Base-by-base conservation (phyloP, 1,140 invertebrate species). In the Papilio machaon region DNA sequence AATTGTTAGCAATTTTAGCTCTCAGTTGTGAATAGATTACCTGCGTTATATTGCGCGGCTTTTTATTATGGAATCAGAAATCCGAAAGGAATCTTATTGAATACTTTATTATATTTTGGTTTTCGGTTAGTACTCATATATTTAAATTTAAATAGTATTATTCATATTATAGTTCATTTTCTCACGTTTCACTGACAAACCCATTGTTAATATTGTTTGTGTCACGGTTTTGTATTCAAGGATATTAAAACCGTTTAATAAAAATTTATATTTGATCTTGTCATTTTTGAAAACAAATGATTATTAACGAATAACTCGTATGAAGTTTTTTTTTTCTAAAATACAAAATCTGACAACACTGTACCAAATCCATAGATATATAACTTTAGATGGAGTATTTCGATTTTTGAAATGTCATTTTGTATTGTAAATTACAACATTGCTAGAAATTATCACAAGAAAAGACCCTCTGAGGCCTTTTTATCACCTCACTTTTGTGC, bases 1-100 rank as follows among this genome's bases (percentile, higher is more conserved):
- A 78, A 78, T 78, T 58, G 76, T 23, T 47, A 23, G 23, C 47
- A 30, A 60, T 43, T 78, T 52, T 38, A 58, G 35, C 1, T 60
- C 35, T 78, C 52, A 43, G 30, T 35, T 70, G 64, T 78, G 8
- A n/a, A 43, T 17, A 60, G 17, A 19, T 38, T 19, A 77, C 35
- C 76, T 30, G 23, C 3, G 10, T 76, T 54, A 30, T 30, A 35
- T 46, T 74, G 7, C 43, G 54, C 38, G 30, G 73, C 30, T n/a
- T 73, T 38, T 35, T 47, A 17, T 43, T 6, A 43, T 43, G 38
- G 4, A 43, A 4, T 43, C 38, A 43, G 4, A 43, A 43, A 43
- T 43, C 38, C 1, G 38, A 43, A 43, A 43, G 3, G 4, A 43
- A 43, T 1, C 38, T 43, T 19, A 70, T 23, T 6, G 23, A 23